Evolutionary conservation across 2,113 vertebrate genomes (phyloP), one percentile per base, ranked within the genome.

Genomic region (Irena cyanogastra): DNA sequence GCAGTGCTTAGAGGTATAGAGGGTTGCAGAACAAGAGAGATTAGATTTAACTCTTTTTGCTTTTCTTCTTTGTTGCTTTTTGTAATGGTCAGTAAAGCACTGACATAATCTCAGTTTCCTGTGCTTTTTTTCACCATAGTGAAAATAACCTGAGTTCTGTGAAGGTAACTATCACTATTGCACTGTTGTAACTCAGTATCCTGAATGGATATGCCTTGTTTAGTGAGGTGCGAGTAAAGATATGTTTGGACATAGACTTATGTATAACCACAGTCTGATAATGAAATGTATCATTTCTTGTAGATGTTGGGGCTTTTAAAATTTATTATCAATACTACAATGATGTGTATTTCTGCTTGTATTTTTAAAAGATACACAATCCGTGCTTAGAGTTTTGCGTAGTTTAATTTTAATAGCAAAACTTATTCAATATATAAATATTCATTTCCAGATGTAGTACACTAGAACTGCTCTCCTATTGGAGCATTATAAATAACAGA

Each of bases 341-440:
- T 54, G n/a, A 47, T 28, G 2, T 59, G 39, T 70, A 16, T 71
- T 83, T 92, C 50, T 80, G 10, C 35, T 59, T 54, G 13, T 45
- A 21, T 45, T 65, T 39, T 50, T 83, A 23, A 35, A 71, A 83
- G 31, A 24, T 28, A 31, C 1, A 24, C 3, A 42, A 10, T 56
- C 30, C 4, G 1, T 71, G 16, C 7, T 69, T 52, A 39, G 0
- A 1, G 11, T 80, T 86, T 69, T 45, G 4, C 0, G 0, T 49
- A 26, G 41, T 81, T 77, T 76, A 64, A 31, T 75, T 95, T 94
- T 76, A 17, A n/a, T 69, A 23, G 31, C 19, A 69, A 79, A 94
- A 49, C 10, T 63, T 9, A 60, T 16, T 30, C 12, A 27, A 7
- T 41, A 18, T 4, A 5, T 71, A 39, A 71, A 27, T 57, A 65